Base-by-base conservation (phyloP, 92 coral and sea anemone genomes). In the Blastomussa wellsi region DNA sequence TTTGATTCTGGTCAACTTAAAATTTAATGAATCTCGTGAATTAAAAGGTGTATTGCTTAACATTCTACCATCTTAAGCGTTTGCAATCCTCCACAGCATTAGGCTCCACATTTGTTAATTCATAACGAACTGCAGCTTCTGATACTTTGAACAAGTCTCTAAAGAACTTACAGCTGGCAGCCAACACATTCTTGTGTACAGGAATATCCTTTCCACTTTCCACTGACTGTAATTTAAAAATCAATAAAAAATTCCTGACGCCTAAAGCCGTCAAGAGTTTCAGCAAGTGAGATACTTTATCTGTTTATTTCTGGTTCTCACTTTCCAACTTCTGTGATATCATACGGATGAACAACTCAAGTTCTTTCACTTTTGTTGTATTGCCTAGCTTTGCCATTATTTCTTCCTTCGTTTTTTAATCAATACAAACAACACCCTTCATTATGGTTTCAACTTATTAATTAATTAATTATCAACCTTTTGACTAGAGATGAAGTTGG, bases 111-210 rank as follows among this genome's bases (percentile, higher is more conserved):
- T 89, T 86, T 35, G 71, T 78, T 10, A 89, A 86, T 9, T 89
- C 92, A 31, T 22, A 44, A 76, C 59, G 26, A 55, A 77, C 53
- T 5, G 52, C 65, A 76, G 87, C 42, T 76, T 76, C 32, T 36
- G 75, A 70, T 37, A 70, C 75, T 70, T 70, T 6, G 17, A 33
- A 70, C 75, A 70, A 70, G 75, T 70, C 75, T 70, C 75, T 82
- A 66, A 89, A 81, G 85, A 67, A 82, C 42, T 74, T 70, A 32
- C 76, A 80, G 35, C 81, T 67, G 35, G 66, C 80, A 36, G 69
- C 74, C 76, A 81, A 76, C 41, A 89, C 88, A 47, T 89, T 89
- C 86, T 69, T 86, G 68, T 86, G 90, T 39, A 80, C 92, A 14
- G 79, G 76, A 81, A 89, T 76, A 36, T 62, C 42, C n/a, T n/a